Conservation (phyloP, 1,140 invertebrate genomes). For the Lepidurus couesii region DNA sequence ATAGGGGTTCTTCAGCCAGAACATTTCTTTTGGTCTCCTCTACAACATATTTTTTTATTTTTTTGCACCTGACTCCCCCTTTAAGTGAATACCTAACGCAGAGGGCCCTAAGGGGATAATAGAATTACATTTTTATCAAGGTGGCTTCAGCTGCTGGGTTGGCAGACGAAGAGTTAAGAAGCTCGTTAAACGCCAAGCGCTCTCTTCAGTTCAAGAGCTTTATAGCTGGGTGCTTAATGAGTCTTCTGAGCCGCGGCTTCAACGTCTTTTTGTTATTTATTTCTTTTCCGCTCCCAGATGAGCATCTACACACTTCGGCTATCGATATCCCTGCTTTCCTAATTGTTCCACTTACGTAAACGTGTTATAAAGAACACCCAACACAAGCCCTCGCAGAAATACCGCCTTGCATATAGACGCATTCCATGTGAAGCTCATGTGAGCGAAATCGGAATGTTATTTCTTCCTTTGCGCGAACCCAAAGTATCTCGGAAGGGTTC, state of each 20-base stretch:
- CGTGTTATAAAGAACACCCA: no score
- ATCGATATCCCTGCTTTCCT: no score
- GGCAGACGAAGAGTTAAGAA: constrained; percentile 14
- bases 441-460: not conserved
- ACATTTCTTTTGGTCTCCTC: no score
- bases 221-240: constrained; percentile 9
- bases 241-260: not conserved
- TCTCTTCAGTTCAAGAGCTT: constrained; percentile 9
- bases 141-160: not conserved
- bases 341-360: no score
- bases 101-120: not conserved
- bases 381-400: no score
- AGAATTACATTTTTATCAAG: constrained; percentile 9
- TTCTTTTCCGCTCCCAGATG: no score
- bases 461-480: not conserved
- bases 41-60: no score
- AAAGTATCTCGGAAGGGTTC: not conserved
- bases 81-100: not conserved
- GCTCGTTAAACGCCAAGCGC: constrained; percentile 18
- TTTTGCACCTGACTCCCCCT: no score
- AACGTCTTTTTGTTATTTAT: not conserved
- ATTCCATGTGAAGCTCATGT: not conserved
- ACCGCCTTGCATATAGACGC: no score
- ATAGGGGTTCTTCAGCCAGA: no score
- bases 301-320: no score